Base-by-base conservation (phyloP, 2,113 vertebrate species). In the Albula glossodonta region DNA sequence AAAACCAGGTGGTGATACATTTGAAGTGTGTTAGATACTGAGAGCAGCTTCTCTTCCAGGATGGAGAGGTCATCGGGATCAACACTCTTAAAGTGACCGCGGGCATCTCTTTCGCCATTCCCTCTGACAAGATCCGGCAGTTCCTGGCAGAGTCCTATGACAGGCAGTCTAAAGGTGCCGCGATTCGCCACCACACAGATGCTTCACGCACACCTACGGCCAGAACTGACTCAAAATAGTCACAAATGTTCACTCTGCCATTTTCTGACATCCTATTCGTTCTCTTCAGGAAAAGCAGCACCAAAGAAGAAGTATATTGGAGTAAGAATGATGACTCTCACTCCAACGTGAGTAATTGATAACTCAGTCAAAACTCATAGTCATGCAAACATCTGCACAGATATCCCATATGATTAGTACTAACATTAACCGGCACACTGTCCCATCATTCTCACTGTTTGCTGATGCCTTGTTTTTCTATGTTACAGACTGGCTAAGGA, bases 51-150 rank as follows among this genome's bases (percentile, higher is more conserved):
- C 87, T 90, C 49, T 86, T 93, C n/a, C 90, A 99, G 98, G 98
- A 99, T 2, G 98, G 98, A 0, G 98, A 99, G 90, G 98, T 99
- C 88, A 98, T 99, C n/a, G 98, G 98, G 31, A 99, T 99, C 84
- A 99, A 99, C 92, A 99, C 98, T 0, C 93, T 99, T 89, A 99
- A 99, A 92, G 98, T 99, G 82, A 99, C 98, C 0, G 98, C 98
- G 2, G 98, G 98, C 56, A 99, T 99, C 95, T 99, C 98, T 0
- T 99, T 99, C 66, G 98, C 98, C 86, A 99, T 99, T 92, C 98
- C 98, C 0, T 99, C 98, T 0, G 98, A 99, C 89, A 99, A 99
- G 96, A 99, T 99, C 85, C 96, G 97, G 19, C 97, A 98, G 92
- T 99, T 99, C 92, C 94, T 99, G 13, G 97, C 97, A 0, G 98